Base-by-base conservation (phyloP, 2,888 invertebrate species). In the Drosophila falleni region DNA sequence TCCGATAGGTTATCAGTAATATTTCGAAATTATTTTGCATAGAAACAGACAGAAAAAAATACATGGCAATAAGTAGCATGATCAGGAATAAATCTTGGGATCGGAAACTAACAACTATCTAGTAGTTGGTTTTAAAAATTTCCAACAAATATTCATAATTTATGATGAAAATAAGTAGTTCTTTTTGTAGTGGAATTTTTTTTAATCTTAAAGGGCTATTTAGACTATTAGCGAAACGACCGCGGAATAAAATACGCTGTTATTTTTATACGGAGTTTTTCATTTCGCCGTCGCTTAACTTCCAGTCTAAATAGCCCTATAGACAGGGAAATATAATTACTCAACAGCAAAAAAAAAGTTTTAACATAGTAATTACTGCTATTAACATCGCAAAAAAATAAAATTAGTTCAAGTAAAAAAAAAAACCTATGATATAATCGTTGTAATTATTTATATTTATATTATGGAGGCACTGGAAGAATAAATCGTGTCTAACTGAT, bases 381-480 rank as follows among this genome's bases (percentile, higher is more conserved):
- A n/a, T 35, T n/a, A 5, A 35, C n/a, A 35, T 47, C 4, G 16
- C 16, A 13, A 50, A 50, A 49, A 35, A 33, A 0, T 15, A 6
- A 11, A 50, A 6, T 8, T 16, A 31, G 13, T 35, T 23, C 5
- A 51, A 4, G 5, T 13, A 10, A 47, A 49, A 6, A 49, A 49
- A 10, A 33, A 33, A 46, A 9, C 46, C 23, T 26, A 29, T 15
- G 10, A 33, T 33, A 4, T 19, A 50, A 35, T 35, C 9, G 19
- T 50, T 50, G 0, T 4, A 35, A 54, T 37, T 19, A 54, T 37
- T 33, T 10, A 47, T 9, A 5, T 5, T 39, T 33, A 49, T n/a
- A 35, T 50, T 31, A 15, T 23, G 9, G n/a, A 60, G 69, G 54
- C 66, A 69, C 67, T 49, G 49, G 37, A 19, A 31, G 39, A 19